Base-by-base conservation (phyloP, 2,113 vertebrate genomes). In the Nycticebus coucang region DNA sequence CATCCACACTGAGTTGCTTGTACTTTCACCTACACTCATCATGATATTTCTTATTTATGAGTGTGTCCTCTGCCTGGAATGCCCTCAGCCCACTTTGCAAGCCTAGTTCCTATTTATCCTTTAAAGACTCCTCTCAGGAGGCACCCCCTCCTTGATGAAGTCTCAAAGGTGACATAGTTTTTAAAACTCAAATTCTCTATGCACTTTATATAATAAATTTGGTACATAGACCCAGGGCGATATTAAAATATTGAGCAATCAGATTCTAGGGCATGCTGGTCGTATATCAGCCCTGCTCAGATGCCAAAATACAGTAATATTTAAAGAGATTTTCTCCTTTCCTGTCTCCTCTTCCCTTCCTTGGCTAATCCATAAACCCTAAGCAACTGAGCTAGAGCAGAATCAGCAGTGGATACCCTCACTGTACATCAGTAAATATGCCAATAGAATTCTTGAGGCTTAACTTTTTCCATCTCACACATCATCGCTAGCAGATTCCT, bases 131-230 rank as follows among this genome's bases (percentile, higher is more conserved):
- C 50, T 85, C n/a, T 81, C 66, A 28, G 33, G 72, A 79, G 89
- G n/a, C 41, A 82, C 15, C 30, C n/a, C 35, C 26, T 90, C 45
- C 12, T 3, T 22, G 55, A 90, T 45, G 79, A 91, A 93, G 18
- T 95, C 78, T 88, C 77, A 92, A 93, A 95, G 17, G 22, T 90
- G n/a, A 92, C 45, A 66, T 37, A 55, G 87, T 33, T 92, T 97
- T 72, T 80, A 95, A 94, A 96, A 94, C n/a, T 90, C 71, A 84
- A 85, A 74, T 85, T 96, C 26, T 88, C 35, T 91, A 64, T 72
- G 81, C 2, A 86, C 41, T 91, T 81, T 78, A 53, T 95, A 62
- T 55, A 95, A 74, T 62, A 83, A 69, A 80, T 95, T 85, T 95
- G 30, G n/a, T 88, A 88, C 37, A 57, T 74, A 85, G 8, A 81